Evolutionary conservation across 2,113 vertebrate species (phyloP).

Genomic region (Crocuta crocuta): DNA sequence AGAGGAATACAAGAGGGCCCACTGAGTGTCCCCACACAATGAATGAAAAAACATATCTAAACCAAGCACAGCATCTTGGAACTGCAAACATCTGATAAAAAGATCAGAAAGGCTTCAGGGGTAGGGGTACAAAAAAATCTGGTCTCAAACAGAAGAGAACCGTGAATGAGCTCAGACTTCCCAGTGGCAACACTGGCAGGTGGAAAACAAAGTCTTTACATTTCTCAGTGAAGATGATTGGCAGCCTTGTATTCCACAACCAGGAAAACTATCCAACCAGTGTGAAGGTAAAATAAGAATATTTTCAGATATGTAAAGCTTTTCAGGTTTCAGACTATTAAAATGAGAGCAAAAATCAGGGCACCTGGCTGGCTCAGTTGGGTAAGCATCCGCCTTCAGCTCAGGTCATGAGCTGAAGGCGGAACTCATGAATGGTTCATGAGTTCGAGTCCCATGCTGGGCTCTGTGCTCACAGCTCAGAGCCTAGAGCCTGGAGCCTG

Average conservation of each 20-base stretch:
- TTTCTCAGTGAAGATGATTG: not conserved
- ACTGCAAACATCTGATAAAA: not conserved
- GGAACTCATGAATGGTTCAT: no score
- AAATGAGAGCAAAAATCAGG: not conserved
- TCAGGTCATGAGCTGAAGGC: no score
- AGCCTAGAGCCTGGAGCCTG: no score
- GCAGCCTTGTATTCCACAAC: not conserved
- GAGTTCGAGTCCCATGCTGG: no score
- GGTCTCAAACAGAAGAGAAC: not conserved
- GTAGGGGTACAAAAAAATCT: not conserved
- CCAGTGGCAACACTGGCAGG: not conserved
- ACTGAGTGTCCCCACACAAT: rapidly evolving
- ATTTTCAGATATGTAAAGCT: not conserved
- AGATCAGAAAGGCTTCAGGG: not conserved
- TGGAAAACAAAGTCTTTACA: not conserved
- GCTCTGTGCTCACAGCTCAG: no score
- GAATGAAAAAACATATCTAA: not conserved
- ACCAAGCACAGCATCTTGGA: not conserved
- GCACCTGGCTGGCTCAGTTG: no score
- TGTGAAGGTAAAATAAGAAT: not conserved
- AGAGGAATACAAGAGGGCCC: not conserved
- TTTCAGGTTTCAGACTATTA: not conserved
- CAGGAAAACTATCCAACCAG: not conserved
- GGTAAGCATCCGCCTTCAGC: no score
- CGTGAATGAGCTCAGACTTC: not conserved